A percentile compares a stretch with the other conserved stretches of the same genome.
phyloP scores from a whole-genome alignment of 2,888 invertebrate species.

The Tenthredo notha region DNA sequence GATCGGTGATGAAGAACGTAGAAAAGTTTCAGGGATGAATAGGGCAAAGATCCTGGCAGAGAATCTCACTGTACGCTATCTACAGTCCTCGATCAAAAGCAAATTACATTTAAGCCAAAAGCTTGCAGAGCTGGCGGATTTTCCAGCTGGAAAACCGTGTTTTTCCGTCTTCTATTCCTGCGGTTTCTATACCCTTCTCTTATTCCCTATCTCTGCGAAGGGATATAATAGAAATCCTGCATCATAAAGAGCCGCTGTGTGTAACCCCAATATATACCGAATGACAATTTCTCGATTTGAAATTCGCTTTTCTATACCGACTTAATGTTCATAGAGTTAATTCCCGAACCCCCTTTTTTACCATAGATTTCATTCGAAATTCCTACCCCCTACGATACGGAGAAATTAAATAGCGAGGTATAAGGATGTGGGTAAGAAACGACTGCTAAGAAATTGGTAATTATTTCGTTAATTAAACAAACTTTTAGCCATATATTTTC shows the following conservation, averaged over 20 bases:
- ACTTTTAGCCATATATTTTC: conserved; percentile 61
- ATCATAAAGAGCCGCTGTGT: no score
- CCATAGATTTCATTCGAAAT: not conserved
- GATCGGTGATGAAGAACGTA: not conserved
- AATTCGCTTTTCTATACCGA: not conserved
- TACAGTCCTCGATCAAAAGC: conserved; percentile 64
- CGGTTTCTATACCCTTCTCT: not conserved
- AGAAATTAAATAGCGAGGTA: not conserved
- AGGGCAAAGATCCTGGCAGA: not conserved
- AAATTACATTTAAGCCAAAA: conserved; percentile 67
- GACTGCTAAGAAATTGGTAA: conserved; percentile 59
- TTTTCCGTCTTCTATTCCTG: conserved; percentile 51
- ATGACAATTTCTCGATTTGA: conserved; percentile 74
- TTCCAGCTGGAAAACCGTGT: conserved; percentile 21
- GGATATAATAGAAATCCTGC: no score
- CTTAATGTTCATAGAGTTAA: not conserved
- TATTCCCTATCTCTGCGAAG: no score
- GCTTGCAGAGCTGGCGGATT: conserved; percentile 58
- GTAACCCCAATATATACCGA: no score
- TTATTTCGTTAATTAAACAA: conserved; percentile 75
- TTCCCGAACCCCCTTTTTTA: not conserved
- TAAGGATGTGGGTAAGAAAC: not conserved
- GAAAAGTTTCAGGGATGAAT: not conserved
- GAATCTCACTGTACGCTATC: conserved; percentile 62
- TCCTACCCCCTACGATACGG: not conserved